Percentiles rank a stretch among this genome's conserved stretches.
phyloP scores from a whole-genome alignment of 2,113 vertebrate genomes.

The Shinisaurus crocodilurus region DNA sequence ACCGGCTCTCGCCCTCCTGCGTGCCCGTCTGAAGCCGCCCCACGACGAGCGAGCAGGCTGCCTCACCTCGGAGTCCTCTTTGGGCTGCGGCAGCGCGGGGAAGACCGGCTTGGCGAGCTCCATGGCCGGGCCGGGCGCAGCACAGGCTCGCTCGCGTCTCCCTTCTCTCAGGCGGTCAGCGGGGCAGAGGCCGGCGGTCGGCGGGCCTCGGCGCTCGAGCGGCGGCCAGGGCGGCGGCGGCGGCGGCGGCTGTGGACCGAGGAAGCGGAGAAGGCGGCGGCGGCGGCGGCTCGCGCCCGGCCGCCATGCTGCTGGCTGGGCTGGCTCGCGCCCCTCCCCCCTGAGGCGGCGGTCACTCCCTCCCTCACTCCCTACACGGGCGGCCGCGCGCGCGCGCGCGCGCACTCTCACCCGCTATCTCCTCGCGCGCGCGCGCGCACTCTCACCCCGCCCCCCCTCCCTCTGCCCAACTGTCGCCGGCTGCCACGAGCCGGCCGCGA shows the following conservation, averaged over 20 bases:
- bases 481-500: conserved; percentile 4
- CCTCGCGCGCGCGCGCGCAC: background rate
- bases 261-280: conserved; percentile 13
- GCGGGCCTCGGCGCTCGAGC: background rate
- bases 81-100: conserved; percentile 88
- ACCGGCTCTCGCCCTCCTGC: background rate
- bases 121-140: conserved; percentile 73
- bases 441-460: background rate
- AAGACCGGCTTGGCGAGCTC: conserved; percentile 89
- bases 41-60: no score
- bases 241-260: conserved; percentile 62
- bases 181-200: background rate
- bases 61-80: conserved; percentile 91
- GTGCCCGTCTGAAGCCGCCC: background rate
- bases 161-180: background rate
- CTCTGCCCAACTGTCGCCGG: conserved; percentile 22
- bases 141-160: background rate
- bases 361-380: conserved; percentile 56
- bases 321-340: conserved; percentile 43
- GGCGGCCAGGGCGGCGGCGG: conserved; percentile 13
- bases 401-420: background rate
- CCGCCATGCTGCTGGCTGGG: conserved; percentile 87
- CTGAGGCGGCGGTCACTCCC: background rate
- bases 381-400: background rate
- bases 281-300: conserved; percentile 74